A percentile compares a stretch with the other conserved stretches of the same genome.
Conservation (phyloP, 2,113 vertebrate species). For the Sapayoa aenigma region DNA sequence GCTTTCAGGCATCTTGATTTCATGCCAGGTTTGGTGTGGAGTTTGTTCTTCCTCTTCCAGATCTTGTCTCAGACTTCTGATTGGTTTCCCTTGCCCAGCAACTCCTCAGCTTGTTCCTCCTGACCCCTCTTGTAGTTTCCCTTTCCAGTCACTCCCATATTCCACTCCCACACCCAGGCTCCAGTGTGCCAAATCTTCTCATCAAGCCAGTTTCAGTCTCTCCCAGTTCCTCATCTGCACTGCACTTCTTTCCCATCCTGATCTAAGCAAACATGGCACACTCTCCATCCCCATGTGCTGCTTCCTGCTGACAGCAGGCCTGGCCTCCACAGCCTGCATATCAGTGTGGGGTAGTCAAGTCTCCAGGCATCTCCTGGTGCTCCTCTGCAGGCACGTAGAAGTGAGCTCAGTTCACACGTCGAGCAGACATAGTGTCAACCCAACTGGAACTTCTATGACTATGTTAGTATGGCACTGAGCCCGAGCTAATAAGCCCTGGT, state of each 20-base stretch:
- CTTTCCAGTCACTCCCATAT: conserved; percentile 36
- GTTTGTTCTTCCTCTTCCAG: conserved; percentile 1
- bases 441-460: conserved; percentile 55
- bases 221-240: background rate
- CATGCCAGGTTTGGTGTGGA: background rate
- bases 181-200: background rate
- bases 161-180: conserved; percentile 1
- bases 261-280: rapidly evolving
- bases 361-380: background rate
- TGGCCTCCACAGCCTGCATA: background rate
- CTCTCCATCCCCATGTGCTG: background rate
- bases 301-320: background rate
- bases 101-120: conserved; percentile 12
- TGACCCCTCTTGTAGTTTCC: conserved; percentile 1
- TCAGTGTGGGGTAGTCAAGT: background rate
- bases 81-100: background rate
- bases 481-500: conserved; percentile 66
- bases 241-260: background rate
- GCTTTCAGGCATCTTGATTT: background rate
- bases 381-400: background rate
- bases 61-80: background rate
- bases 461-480: conserved; percentile 60
- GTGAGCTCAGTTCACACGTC: background rate
- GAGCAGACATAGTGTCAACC: conserved; percentile 34
- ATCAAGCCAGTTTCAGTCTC: conserved; percentile 16